Conservation (phyloP, 1,140 invertebrate species). For the Drosophila bipectinata region DNA sequence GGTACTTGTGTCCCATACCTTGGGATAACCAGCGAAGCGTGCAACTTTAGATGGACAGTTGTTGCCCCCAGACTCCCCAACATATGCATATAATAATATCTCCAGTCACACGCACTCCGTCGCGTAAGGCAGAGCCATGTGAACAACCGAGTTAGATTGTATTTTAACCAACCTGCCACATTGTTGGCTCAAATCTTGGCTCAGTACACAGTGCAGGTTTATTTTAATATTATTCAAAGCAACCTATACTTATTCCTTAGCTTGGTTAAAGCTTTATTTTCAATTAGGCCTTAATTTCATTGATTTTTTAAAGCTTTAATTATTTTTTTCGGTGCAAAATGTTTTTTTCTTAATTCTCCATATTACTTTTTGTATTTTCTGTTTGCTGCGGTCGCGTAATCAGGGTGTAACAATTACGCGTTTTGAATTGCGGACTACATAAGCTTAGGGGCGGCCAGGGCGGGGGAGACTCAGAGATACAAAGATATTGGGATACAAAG, state of each 20-base stretch:
- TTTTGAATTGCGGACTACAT: conserved; percentile 61
- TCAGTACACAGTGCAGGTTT: no score
- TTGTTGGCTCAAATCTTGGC: background rate
- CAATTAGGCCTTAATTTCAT: background rate
- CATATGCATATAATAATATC: background rate
- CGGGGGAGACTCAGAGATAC: conserved; percentile 1
- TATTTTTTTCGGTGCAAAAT: background rate
- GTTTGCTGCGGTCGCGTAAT: conserved; percentile 67
- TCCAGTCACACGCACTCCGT: conserved; percentile 25
- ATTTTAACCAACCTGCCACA: conserved; percentile 24
- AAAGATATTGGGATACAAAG: conserved; percentile 4
- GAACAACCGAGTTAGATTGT: conserved; percentile 17
- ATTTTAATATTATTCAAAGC: no score
- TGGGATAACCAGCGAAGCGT: conserved; percentile 31
- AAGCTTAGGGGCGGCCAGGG: conserved; percentile 16
- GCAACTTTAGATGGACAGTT: conserved; percentile 11
- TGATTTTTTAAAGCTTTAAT: background rate
- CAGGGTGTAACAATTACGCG: conserved; percentile 80
- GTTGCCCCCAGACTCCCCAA: conserved; percentile 1
- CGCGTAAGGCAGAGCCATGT: conserved; percentile 11
- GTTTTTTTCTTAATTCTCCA: conserved; percentile 35
- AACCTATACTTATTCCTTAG: background rate
- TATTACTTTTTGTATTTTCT: conserved; percentile 34
- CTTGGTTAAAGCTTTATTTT: no score
- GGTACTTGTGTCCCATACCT: conserved; percentile 28